Percentiles rank a stretch among this genome's conserved stretches.
These are phyloP conservation scores for Scalopus aquaticus DNA, from an alignment of 2,113 vertebrate genomes.

Conservation along the genomic window DNA sequence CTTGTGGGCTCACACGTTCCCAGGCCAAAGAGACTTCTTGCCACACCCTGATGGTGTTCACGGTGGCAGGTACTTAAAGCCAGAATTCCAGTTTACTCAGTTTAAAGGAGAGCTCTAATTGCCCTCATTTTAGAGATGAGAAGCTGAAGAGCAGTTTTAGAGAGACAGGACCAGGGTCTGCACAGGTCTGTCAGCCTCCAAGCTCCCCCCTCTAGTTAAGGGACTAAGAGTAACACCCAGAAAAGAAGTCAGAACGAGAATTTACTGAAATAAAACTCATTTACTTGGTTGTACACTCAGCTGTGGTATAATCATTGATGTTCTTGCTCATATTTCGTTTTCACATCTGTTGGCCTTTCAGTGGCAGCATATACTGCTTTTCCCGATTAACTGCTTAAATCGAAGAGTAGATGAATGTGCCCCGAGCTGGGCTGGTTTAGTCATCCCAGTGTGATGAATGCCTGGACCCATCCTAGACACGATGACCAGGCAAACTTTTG, in stretches of 20 bases:
- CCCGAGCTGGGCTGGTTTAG: not conserved
- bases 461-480: not conserved
- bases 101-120: not conserved
- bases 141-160: not conserved
- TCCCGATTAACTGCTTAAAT: not conserved
- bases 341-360: not conserved
- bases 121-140: not conserved
- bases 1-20: not conserved
- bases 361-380: not conserved
- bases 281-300: not conserved
- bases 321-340: not conserved
- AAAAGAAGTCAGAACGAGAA: not conserved
- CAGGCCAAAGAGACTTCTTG: not conserved
- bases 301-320: accelerated
- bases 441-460: not conserved
- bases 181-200: not conserved
- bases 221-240: not conserved
- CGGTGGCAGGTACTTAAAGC: not conserved
- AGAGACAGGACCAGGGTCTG: accelerated
- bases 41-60: not conserved
- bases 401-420: not conserved
- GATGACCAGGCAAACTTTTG: not conserved
- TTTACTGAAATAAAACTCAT: not conserved
- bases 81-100: not conserved
- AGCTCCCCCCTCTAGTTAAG: not conserved